These are phyloP conservation scores for Chelon auratus DNA, from an alignment of 2,797 vertebrate genomes.

Conservation along the genomic window DNA sequence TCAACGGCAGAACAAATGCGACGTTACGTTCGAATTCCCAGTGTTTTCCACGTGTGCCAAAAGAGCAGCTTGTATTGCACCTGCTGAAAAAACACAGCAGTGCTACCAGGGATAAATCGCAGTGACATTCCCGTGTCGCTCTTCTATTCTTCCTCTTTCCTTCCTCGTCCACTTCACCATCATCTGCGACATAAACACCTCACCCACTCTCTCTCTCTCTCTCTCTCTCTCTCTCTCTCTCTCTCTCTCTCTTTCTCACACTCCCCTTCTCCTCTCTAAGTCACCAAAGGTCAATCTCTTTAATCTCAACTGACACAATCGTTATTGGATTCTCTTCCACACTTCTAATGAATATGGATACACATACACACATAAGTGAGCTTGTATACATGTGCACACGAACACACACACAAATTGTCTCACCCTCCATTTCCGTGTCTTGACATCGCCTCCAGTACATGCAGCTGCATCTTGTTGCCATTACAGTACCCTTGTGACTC, in stretches of 20 bases:
- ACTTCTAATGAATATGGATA: conserved; percentile 82
- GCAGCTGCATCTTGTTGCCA: conserved; percentile 70
- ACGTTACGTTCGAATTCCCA: conserved; percentile 10
- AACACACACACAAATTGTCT: conserved; percentile 7
- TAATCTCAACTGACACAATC: conserved; percentile 81
- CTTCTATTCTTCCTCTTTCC: conserved; percentile 13
- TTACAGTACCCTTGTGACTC: conserved; percentile 67
- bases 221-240: neutral
- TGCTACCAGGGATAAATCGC: conserved; percentile 15
- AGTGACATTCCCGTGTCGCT: conserved; percentile 30
- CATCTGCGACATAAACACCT: conserved; percentile 13
- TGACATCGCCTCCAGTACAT: conserved; percentile 49
- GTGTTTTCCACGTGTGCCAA: conserved; percentile 27
- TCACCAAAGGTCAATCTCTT: conserved; percentile 81
- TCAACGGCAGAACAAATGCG: conserved; percentile 10
- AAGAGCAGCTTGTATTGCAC: conserved; percentile 38
- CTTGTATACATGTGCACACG: conserved; percentile 37
- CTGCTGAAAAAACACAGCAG: conserved; percentile 27
- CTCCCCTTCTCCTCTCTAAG: conserved; percentile 50
- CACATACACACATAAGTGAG: conserved; percentile 50
- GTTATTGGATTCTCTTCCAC: conserved; percentile 76
- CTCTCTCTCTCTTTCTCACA: conserved; percentile 5
- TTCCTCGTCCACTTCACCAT: conserved; percentile 8
- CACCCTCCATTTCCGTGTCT: conserved; percentile 39
- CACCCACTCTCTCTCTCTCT: neutral